phyloP scores from a whole-genome alignment of 2,113 vertebrate genomes.

The Carassius auratus region DNA sequence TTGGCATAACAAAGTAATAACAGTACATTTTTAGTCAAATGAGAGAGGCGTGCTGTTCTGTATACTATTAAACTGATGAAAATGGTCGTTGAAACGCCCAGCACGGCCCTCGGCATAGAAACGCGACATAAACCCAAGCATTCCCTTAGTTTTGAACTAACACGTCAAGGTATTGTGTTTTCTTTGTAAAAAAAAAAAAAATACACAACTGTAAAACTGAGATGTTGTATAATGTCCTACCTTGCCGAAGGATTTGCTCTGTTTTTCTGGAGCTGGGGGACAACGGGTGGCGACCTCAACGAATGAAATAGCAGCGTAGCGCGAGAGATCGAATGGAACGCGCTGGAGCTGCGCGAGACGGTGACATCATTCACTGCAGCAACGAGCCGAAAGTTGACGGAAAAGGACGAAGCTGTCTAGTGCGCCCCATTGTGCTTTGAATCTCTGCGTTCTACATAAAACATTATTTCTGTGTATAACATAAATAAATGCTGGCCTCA shows the following conservation, averaged over 20 bases:
- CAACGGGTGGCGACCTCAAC: slow-evolving; percentile 37
- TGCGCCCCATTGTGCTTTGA: neutral
- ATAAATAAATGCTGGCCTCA: neutral
- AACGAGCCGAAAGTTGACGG: slow-evolving; percentile 50
- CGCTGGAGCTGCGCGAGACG: slow-evolving; percentile 9
- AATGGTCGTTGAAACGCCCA: slow-evolving; percentile 17
- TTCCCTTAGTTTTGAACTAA: neutral
- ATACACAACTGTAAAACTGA: neutral
- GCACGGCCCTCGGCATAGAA: neutral
- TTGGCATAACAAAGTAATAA: neutral
- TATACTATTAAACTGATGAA: neutral
- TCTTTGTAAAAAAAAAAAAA: neutral
- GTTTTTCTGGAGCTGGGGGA: slow-evolving; percentile 21
- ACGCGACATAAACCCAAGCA: neutral
- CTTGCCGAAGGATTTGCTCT: slow-evolving; percentile 38
- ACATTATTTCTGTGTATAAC: neutral
- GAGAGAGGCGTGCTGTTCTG: neutral
- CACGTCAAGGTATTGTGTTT: neutral
- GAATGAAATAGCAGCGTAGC: slow-evolving; percentile 45
- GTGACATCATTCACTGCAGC: slow-evolving; percentile 62
- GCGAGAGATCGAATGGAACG: slow-evolving; percentile 15
- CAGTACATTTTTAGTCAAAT: neutral
- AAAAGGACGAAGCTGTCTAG: slow-evolving; percentile 35
- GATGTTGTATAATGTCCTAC: neutral
- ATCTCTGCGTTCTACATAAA: neutral